Conservation (phyloP, 2,888 invertebrate genomes). For the Myopa tessellatipennis region DNA sequence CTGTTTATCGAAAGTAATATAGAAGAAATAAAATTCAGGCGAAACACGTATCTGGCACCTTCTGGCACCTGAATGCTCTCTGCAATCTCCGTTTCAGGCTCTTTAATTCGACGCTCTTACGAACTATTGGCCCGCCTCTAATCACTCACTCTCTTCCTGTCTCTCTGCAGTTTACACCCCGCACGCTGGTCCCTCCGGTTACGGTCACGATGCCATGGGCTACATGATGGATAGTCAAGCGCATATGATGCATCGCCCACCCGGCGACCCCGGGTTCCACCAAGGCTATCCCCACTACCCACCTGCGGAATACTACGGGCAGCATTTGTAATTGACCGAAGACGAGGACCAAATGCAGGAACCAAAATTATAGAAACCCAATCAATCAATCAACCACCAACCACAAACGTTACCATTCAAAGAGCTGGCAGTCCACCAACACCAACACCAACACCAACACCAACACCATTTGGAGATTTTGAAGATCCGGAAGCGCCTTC, state of each 20-base stretch:
- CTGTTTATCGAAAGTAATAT: no score
- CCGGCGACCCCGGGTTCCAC: conserved; percentile 92
- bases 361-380: conserved; percentile 26
- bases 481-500: background rate
- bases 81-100: no score
- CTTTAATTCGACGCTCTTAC: no score
- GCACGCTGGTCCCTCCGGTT: conserved; percentile 94
- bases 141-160: conserved; percentile 26
- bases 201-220: conserved; percentile 97
- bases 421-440: conserved; percentile 3
- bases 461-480: background rate
- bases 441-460: conserved; percentile 7
- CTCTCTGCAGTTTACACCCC: conserved; percentile 81
- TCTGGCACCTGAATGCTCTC: no score
- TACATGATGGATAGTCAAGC: conserved; percentile 98
- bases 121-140: background rate
- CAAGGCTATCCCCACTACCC: conserved; percentile 91
- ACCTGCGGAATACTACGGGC: conserved; percentile 92
- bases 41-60: no score
- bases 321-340: conserved; percentile 82
- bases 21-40: no score
- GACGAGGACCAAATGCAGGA: conserved; percentile 31
- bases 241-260: conserved; percentile 96
- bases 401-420: background rate
- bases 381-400: conserved; percentile 20